Evolutionary conservation across 2,888 invertebrate species (phyloP).

Genomic region (Cantharis nigra): DNA sequence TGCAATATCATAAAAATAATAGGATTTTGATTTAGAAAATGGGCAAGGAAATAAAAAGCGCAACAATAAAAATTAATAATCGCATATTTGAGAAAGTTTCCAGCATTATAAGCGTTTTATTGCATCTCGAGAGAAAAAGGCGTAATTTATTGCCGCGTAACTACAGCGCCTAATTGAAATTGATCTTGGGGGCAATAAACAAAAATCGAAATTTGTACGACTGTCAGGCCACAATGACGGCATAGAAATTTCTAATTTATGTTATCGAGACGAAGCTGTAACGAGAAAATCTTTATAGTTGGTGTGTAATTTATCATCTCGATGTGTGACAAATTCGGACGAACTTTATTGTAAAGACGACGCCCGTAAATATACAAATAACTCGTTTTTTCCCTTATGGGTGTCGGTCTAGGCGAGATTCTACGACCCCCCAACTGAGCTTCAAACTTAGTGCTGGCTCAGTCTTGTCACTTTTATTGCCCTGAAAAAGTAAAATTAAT

Average conservation of each 20-base stretch:
- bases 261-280: not conserved
- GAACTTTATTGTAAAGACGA: conserved; percentile 21
- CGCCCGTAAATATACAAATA: conserved; percentile 28
- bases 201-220: conserved; percentile 7
- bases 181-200: not conserved
- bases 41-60: not conserved
- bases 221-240: conserved; percentile 5
- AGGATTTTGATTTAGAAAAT: not conserved
- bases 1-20: not conserved
- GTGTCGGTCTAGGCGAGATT: conserved; percentile 21
- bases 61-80: not conserved
- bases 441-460: conserved; percentile 21
- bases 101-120: not conserved
- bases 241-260: conserved; percentile 15
- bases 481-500: conserved; percentile 37
- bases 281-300: not conserved
- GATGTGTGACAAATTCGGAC: conserved; percentile 28
- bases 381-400: conserved; percentile 24
- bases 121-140: not conserved
- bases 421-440: conserved; percentile 18
- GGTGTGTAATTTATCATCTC: conserved; percentile 15
- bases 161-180: not conserved
- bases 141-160: not conserved
- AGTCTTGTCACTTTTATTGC: conserved; percentile 38
- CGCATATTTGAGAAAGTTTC: not conserved